phyloP scores from a whole-genome alignment of 2,113 vertebrate genomes.

The Zonotrichia leucophrys region DNA sequence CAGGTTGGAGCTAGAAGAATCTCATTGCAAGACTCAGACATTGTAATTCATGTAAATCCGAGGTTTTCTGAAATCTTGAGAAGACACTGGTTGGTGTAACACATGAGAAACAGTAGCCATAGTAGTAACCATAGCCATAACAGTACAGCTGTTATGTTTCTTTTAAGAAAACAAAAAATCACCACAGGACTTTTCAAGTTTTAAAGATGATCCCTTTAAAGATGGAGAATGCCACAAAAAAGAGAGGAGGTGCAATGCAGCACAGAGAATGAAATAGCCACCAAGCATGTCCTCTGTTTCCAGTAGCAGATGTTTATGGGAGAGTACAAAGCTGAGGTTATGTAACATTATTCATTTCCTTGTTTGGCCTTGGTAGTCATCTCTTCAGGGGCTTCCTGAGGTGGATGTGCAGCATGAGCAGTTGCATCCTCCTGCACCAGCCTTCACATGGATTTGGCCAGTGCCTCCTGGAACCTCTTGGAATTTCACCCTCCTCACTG shows the following conservation, averaged over 20 bases:
- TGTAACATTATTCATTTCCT: conserved; percentile 16
- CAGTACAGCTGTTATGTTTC: neutral
- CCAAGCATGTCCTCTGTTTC: neutral
- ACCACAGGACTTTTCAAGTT: neutral
- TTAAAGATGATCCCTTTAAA: neutral
- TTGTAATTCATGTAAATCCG: accelerated
- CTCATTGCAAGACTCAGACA: neutral
- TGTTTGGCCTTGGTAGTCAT: neutral
- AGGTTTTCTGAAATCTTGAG: neutral
- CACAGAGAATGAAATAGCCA: neutral
- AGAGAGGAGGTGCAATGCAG: neutral
- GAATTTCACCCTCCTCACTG: neutral
- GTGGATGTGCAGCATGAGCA: neutral
- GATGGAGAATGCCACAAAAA: neutral
- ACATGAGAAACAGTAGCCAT: neutral
- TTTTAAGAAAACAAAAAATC: neutral
- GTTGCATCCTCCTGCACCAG: neutral
- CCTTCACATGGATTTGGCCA: neutral
- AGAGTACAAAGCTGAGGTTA: neutral
- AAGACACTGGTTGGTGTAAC: neutral
- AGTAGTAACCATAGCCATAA: no score
- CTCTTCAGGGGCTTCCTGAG: conserved; percentile 11
- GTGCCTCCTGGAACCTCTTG: neutral
- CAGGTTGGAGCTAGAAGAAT: neutral
- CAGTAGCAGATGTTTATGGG: neutral